These are phyloP conservation scores for Copidosoma floridanum DNA, from an alignment of 1,140 invertebrate genomes.

Conservation along the genomic window DNA sequence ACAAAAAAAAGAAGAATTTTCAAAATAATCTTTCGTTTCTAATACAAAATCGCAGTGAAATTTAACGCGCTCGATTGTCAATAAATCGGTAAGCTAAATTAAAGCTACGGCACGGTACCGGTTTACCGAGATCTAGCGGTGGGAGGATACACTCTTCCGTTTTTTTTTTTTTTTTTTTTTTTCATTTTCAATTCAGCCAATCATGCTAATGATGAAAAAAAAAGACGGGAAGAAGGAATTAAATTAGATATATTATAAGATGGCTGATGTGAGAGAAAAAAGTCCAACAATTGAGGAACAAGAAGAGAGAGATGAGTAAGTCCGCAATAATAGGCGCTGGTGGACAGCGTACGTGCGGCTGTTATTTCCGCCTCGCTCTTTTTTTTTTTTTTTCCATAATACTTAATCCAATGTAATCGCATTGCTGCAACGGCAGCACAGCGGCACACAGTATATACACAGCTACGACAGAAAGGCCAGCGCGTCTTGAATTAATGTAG, in stretches of 20 bases:
- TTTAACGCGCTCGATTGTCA: no score
- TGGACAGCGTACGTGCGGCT: not conserved
- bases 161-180: no score
- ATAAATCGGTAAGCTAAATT: no score
- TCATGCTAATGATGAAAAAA: not conserved
- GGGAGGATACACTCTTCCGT: no score
- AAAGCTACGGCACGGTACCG: no score
- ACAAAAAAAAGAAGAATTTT: no score
- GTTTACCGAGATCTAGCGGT: no score
- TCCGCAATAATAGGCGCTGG: slow-evolving; percentile 1
- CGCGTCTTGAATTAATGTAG: slow-evolving; percentile 43
- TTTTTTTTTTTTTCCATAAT: slow-evolving; percentile 6
- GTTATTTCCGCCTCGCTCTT: slow-evolving; percentile 23
- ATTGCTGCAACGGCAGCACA: slow-evolving; percentile 9
- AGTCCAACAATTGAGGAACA: not conserved
- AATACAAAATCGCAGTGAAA: no score
- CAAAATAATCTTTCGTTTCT: no score
- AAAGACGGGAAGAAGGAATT: not conserved
- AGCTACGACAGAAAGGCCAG: slow-evolving; percentile 25
- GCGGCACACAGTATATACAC: no score
- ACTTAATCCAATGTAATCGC: slow-evolving; percentile 42
- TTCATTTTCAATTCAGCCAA: not conserved
- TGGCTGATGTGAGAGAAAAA: not conserved
- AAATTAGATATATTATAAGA: slow-evolving; percentile 8
- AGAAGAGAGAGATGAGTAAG: slow-evolving; percentile 9